phyloP scores from a whole-genome alignment of 1,140 invertebrate species.

The Magallana ariakensis region DNA sequence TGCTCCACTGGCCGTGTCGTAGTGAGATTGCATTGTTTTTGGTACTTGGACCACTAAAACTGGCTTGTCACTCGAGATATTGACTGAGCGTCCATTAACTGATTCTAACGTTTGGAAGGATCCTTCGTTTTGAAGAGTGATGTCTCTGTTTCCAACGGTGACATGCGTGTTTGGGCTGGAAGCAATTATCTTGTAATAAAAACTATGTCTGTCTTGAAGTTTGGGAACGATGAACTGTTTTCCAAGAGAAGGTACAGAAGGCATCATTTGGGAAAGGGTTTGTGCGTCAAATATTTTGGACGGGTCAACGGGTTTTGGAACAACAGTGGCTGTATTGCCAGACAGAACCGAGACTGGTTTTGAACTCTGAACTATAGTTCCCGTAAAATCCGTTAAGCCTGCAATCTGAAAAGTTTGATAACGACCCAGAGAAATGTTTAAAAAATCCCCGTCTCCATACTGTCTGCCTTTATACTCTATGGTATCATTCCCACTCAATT shows the following conservation, averaged over 20 bases:
- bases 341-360: constrained; percentile 46
- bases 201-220: constrained; percentile 10
- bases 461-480: constrained; percentile 51
- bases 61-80: constrained; percentile 35
- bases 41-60: constrained; percentile 5
- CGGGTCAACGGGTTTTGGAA: constrained; percentile 10
- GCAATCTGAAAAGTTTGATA: constrained; percentile 61
- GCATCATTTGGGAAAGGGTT: constrained; percentile 34
- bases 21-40: constrained; percentile 39
- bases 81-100: not conserved
- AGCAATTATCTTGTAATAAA: constrained; percentile 17
- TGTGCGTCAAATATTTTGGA: constrained; percentile 26
- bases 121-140: not conserved
- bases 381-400: constrained; percentile 43
- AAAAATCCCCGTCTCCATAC: constrained; percentile 53
- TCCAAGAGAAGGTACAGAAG: constrained; percentile 6
- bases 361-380: constrained; percentile 18
- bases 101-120: constrained; percentile 1
- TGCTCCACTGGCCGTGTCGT: constrained; percentile 14
- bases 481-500: constrained; percentile 34
- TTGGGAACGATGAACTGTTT: constrained; percentile 10
- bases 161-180: not conserved
- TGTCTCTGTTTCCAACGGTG: not conserved
- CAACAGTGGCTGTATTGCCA: constrained; percentile 45
- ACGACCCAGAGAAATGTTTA: constrained; percentile 55